phyloP scores from a whole-genome alignment of 2,113 vertebrate species.

The Tinamus guttatus region DNA sequence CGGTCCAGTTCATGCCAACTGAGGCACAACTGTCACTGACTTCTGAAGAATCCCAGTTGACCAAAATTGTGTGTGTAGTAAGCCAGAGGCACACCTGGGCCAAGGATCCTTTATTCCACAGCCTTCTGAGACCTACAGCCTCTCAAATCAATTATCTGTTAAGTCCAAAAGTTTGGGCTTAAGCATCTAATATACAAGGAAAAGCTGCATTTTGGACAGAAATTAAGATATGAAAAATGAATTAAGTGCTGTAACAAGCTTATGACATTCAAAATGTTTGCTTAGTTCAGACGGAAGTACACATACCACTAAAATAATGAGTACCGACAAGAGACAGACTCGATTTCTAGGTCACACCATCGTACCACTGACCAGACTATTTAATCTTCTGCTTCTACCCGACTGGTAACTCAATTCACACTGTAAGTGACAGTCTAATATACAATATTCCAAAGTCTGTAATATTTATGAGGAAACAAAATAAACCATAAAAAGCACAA shows the following conservation, averaged over 20 bases:
- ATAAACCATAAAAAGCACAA: background rate
- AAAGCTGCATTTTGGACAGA: background rate
- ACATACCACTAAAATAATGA: background rate
- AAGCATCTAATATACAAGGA: background rate
- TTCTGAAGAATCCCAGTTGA: background rate
- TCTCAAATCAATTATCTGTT: background rate
- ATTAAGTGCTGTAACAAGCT: background rate
- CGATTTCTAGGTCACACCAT: background rate
- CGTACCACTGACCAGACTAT: background rate
- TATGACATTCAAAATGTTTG: background rate
- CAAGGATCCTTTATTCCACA: background rate
- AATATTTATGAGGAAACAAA: background rate
- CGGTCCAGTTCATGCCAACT: background rate
- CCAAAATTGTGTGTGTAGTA: background rate
- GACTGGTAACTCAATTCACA: background rate
- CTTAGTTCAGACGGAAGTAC: background rate
- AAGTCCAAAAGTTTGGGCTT: background rate
- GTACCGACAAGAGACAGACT: background rate
- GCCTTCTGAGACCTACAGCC: background rate
- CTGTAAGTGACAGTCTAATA: background rate
- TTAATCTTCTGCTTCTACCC: background rate
- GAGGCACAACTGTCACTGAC: background rate
- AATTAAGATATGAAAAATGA: no score
- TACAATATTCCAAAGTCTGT: background rate
- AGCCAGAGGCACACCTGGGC: background rate